Evolutionary conservation across 1,140 invertebrate species (phyloP).

Genomic region (Callitettix versicolor): DNA sequence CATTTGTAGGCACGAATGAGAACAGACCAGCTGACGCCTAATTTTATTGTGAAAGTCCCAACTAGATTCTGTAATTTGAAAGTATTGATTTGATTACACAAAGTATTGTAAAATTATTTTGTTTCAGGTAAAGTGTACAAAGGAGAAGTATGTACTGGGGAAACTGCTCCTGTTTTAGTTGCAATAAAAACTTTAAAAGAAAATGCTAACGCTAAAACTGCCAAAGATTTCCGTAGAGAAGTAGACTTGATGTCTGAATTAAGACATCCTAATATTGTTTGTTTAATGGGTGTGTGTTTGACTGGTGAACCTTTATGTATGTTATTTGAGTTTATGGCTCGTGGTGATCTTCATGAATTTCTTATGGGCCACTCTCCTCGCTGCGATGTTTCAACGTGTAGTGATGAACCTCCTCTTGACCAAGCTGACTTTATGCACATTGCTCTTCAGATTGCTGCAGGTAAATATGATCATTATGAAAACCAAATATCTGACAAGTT

Average conservation of each 20-base stretch:
- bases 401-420: slow-evolving; percentile 60
- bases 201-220: slow-evolving; percentile 81
- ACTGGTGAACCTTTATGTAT: slow-evolving; percentile 89
- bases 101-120: no score
- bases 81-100: no score
- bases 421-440: slow-evolving; percentile 74
- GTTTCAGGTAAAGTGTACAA: slow-evolving; percentile 75
- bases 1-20: no score
- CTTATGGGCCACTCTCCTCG: slow-evolving; percentile 77
- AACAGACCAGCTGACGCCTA: no score
- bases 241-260: slow-evolving; percentile 89
- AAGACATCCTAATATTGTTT: slow-evolving; percentile 91
- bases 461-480: no score
- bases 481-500: no score
- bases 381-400: slow-evolving; percentile 40
- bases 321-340: slow-evolving; percentile 92
- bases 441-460: slow-evolving; percentile 82
- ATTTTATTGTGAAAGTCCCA: no score
- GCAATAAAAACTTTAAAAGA: slow-evolving; percentile 92
- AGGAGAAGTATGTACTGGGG: slow-evolving; percentile 70
- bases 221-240: slow-evolving; percentile 78
- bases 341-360: slow-evolving; percentile 92
- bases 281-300: slow-evolving; percentile 82
- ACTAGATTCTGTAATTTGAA: no score
- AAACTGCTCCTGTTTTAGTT: slow-evolving; percentile 54